These are phyloP conservation scores for Coturnix japonica DNA, from an alignment of 2,113 vertebrate genomes.

Conservation along the genomic window DNA sequence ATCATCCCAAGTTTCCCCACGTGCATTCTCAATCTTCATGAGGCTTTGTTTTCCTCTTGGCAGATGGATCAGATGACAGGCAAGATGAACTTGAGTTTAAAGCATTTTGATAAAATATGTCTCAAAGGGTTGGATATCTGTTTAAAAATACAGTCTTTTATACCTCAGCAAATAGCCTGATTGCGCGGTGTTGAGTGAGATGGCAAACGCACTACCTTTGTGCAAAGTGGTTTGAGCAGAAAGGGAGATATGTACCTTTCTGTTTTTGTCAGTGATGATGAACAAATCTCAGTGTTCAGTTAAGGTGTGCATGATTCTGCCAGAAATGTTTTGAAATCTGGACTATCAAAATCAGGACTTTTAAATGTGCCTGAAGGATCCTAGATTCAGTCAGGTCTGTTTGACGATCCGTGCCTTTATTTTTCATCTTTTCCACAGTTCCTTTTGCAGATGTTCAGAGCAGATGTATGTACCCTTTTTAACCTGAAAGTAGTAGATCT, in stretches of 20 bases:
- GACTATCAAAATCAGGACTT: background rate
- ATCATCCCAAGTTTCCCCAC: background rate
- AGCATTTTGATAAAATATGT: background rate
- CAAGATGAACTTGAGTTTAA: background rate
- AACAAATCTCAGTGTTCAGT: background rate
- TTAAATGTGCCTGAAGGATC: background rate
- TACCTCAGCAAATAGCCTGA: background rate
- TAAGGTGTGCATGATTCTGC: background rate
- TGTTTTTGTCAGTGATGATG: background rate
- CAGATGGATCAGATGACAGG: background rate
- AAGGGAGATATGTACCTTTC: background rate
- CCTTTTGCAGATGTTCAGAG: background rate
- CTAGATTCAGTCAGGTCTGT: background rate
- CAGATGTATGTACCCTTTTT: background rate
- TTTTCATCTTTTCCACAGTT: background rate
- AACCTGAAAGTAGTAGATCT: accelerated
- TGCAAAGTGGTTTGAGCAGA: background rate
- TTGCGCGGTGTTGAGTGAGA: background rate
- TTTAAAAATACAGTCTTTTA: background rate
- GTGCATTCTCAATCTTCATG: background rate
- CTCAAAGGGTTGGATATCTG: background rate
- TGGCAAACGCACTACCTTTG: background rate
- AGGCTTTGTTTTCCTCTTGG: constrained; percentile 32
- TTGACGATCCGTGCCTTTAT: background rate
- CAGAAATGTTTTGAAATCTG: background rate